phyloP scores from a whole-genome alignment of 2,888 invertebrate species.

The Cerastis rubricosa region DNA sequence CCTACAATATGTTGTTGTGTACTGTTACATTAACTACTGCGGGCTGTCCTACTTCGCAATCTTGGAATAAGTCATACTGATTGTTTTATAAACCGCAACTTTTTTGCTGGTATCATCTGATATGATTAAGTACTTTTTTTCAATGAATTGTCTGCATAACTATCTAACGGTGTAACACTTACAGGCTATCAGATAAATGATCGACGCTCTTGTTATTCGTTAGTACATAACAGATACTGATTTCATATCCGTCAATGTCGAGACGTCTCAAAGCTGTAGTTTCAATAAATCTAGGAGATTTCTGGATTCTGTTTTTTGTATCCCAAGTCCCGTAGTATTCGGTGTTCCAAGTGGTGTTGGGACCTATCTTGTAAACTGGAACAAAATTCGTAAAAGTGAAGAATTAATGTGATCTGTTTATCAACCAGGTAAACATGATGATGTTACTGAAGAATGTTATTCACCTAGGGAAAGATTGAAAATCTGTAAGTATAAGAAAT shows the following conservation, averaged over 20 bases:
- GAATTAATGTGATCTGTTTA: neutral
- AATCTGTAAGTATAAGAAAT: neutral
- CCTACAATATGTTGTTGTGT: neutral
- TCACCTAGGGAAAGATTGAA: neutral
- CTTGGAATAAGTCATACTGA: neutral
- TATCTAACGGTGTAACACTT: constrained; percentile 67
- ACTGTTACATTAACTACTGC: constrained; percentile 8
- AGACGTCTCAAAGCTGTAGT: constrained; percentile 82
- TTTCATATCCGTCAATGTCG: constrained; percentile 84
- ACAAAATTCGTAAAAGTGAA: constrained; percentile 35
- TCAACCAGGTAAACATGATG: neutral
- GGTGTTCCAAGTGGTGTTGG: constrained; percentile 72
- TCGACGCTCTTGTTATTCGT: constrained; percentile 91
- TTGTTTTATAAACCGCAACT: constrained; percentile 11
- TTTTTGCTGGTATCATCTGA: constrained; percentile 16
- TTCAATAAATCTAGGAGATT: constrained; percentile 63
- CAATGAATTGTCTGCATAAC: constrained; percentile 7
- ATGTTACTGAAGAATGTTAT: too few species aligned
- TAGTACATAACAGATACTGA: constrained; percentile 91
- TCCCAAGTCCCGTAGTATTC: constrained; percentile 82
- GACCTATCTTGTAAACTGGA: constrained; percentile 83
- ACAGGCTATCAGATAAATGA: constrained; percentile 92
- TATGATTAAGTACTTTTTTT: constrained; percentile 14
- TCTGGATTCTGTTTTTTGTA: constrained; percentile 69
- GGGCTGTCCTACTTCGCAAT: constrained; percentile 11